A percentile compares a stretch with the other conserved stretches of the same genome.
These are phyloP conservation scores for Andrena hattorfiana DNA, from an alignment of 2,888 invertebrate genomes.

Conservation along the genomic window DNA sequence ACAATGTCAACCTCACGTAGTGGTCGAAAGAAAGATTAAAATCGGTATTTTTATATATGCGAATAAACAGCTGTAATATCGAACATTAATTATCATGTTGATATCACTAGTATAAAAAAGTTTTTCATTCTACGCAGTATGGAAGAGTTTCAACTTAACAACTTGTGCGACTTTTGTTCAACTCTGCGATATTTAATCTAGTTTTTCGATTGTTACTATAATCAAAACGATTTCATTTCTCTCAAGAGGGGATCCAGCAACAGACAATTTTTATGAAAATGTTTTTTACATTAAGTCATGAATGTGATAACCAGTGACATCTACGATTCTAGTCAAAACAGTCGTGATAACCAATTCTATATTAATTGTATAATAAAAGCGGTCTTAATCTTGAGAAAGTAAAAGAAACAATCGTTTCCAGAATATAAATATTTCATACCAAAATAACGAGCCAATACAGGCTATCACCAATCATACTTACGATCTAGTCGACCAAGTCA, in stretches of 20 bases:
- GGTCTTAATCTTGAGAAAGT: neutral
- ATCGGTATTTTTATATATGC: no score
- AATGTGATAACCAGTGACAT: neutral
- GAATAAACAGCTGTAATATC: no score
- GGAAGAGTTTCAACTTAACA: no score
- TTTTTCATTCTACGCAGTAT: no score
- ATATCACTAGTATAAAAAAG: no score
- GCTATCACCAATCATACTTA: neutral
- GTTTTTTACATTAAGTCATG: neutral
- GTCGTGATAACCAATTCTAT: neutral
- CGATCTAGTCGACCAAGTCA: slow-evolving; percentile 18
- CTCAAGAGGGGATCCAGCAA: neutral
- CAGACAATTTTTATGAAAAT: neutral
- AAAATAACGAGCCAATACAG: neutral
- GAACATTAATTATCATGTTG: no score
- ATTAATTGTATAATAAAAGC: neutral
- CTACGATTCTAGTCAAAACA: slow-evolving; percentile 21
- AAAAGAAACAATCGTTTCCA: neutral
- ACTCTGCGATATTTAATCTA: neutral
- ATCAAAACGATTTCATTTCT: neutral
- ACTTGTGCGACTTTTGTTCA: no score
- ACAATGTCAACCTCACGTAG: neutral
- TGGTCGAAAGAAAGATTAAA: no score
- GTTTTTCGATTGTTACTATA: no score
- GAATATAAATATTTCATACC: neutral